These are phyloP conservation scores for Choloepus didactylus DNA, from an alignment of 2,797 vertebrate genomes.

Conservation along the genomic window DNA sequence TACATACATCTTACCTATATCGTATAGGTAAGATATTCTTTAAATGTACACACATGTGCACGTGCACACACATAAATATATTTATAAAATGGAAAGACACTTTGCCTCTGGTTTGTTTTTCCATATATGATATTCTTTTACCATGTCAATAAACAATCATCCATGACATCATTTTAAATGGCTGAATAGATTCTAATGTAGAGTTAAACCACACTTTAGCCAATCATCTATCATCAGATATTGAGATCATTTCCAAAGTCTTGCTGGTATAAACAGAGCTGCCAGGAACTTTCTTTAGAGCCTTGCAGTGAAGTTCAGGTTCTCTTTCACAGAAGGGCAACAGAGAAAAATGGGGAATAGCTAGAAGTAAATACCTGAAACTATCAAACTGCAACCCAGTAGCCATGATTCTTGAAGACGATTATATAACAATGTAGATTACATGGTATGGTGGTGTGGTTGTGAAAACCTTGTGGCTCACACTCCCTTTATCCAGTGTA, in stretches of 20 bases:
- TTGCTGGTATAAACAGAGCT: conserved; percentile 65
- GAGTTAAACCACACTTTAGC: conserved; percentile 61
- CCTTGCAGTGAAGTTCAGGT: conserved; percentile 50
- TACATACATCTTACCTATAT: neutral
- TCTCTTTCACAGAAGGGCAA: conserved; percentile 59
- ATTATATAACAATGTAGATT: too few species aligned
- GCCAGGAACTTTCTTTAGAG: conserved; percentile 66
- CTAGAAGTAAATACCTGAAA: too few species aligned
- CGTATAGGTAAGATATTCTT: neutral
- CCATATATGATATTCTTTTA: neutral
- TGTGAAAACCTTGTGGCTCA: too few species aligned
- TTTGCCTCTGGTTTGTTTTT: neutral
- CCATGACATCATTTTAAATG: conserved; percentile 65
- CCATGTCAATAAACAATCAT: conserved; percentile 49
- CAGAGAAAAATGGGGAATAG: conserved; percentile 21
- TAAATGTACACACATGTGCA: too few species aligned
- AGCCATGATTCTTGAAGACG: too few species aligned
- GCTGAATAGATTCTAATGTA: conserved; percentile 60
- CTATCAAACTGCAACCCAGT: too few species aligned
- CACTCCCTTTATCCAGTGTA: too few species aligned
- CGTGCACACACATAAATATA: neutral
- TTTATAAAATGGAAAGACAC: neutral
- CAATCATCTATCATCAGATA: conserved; percentile 46
- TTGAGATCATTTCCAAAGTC: conserved; percentile 64
- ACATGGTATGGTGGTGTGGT: too few species aligned